phyloP scores from a whole-genome alignment of 2,888 invertebrate species.

The Ormyrus labotus region DNA sequence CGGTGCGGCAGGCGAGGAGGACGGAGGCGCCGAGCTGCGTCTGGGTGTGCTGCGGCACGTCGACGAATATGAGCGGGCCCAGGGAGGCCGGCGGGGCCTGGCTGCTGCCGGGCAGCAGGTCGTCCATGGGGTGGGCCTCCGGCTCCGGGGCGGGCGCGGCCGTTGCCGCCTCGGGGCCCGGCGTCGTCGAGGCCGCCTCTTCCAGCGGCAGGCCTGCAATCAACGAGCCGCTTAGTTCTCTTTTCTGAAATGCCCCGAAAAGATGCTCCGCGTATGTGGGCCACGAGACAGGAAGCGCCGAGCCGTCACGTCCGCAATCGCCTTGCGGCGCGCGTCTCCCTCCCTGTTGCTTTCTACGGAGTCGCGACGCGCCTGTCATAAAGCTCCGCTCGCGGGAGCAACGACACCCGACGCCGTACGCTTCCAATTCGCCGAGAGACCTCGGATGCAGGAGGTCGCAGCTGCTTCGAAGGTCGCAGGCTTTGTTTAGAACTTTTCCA shows the following conservation, averaged over 20 bases:
- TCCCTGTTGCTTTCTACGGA: slow-evolving; percentile 52
- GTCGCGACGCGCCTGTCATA: not conserved
- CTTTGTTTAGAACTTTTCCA: too few species aligned
- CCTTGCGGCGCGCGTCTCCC: slow-evolving; percentile 68
- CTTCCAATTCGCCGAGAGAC: not conserved
- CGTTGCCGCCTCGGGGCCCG: slow-evolving; percentile 35
- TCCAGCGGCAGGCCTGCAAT: slow-evolving; percentile 63
- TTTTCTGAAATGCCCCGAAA: too few species aligned
- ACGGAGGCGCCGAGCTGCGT: slow-evolving; percentile 70
- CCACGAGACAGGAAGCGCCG: slow-evolving; percentile 69
- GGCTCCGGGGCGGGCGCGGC: slow-evolving; percentile 18
- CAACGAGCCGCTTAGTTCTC: not conserved
- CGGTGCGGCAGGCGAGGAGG: slow-evolving; percentile 69
- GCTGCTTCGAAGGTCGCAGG: not conserved
- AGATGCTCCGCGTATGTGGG: slow-evolving; percentile 62
- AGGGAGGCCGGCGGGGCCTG: slow-evolving; percentile 52
- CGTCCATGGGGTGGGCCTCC: slow-evolving; percentile 67
- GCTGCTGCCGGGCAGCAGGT: slow-evolving; percentile 65
- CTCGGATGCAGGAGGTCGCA: not conserved
- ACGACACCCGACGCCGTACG: not conserved
- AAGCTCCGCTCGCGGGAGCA: not conserved
- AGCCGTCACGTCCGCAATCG: slow-evolving; percentile 69
- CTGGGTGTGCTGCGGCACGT: slow-evolving; percentile 68
- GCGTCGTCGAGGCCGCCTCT: slow-evolving; percentile 53
- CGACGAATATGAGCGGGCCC: slow-evolving; percentile 64